Percentiles rank a stretch among this genome's conserved stretches.
Conservation (phyloP, 30 jellyfish, hydroid and myxozoan genomes). For the Chrysaora quinquecirrha region DNA sequence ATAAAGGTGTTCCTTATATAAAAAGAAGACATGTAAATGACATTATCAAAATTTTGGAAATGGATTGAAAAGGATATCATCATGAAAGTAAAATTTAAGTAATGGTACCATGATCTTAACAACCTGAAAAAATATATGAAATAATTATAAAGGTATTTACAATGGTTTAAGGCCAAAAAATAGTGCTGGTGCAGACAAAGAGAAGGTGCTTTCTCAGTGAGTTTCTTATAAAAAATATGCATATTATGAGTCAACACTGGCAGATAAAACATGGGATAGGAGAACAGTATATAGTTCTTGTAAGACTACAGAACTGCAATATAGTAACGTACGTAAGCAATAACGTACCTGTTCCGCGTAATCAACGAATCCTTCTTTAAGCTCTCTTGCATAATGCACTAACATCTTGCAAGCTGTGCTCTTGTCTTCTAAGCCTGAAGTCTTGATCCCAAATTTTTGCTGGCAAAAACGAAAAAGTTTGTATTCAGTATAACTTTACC, state of each 20-base stretch:
- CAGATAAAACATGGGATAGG: too few relatives aligned
- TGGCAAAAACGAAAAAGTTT: constrained; percentile 10
- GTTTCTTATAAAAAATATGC: too few relatives aligned
- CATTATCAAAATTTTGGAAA: too few relatives aligned
- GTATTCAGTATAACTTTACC: too few relatives aligned
- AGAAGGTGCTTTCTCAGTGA: too few relatives aligned
- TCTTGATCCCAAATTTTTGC: constrained; percentile 98
- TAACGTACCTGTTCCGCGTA: constrained; percentile 95
- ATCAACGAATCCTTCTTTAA: constrained; percentile 98
- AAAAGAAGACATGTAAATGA: not conserved
- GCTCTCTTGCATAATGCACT: constrained; percentile 98
- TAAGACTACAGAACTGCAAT: too few relatives aligned
- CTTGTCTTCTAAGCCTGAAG: constrained; percentile 98
- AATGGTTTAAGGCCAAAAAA: too few relatives aligned
- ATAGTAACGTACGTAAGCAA: too few relatives aligned
- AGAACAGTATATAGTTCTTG: too few relatives aligned
- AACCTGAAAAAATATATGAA: constrained; percentile 74
- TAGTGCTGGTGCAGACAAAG: not conserved
- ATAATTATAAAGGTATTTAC: too few relatives aligned
- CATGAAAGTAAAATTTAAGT: constrained; percentile 92
- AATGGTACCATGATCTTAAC: constrained; percentile 97
- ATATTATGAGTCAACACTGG: too few relatives aligned
- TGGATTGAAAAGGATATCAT: constrained; percentile 79
- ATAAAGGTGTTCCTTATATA: not conserved
- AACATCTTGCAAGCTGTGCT: constrained; percentile 99